Base-by-base conservation (phyloP, 2,797 vertebrate genomes). In the Macroramphosus scolopax region DNA sequence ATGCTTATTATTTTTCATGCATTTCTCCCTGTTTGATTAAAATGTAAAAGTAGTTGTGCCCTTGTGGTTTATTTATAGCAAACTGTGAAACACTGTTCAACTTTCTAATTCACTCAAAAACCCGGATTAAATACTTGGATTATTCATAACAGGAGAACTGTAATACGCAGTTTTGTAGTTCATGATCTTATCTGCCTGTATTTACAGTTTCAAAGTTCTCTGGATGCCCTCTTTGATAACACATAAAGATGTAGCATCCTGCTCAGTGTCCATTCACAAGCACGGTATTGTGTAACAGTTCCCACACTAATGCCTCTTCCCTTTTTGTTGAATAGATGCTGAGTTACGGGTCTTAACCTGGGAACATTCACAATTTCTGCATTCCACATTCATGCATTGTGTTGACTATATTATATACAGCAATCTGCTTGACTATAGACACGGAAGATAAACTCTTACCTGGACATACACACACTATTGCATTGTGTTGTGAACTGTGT, bases 271-370 rank as follows among this genome's bases (percentile, higher is more conserved):
- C 48, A 63, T 47, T 66, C 56, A 61, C 5, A 49, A 35, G 17
- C 8, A 25, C 50, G 36, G 17, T 47, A 51, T 63, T 45, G 66
- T 55, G 16, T 52, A 75, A 75, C 32, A 20, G 26, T 43, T 75
- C 58, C 61, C 62, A 61, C 52, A 38, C 44, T 22, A 31, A 33
- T 10, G 20, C 16, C 38, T 4, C 0, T 15, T 42, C 50, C 16
- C n/a, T 37, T 36, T 14, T 29, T 32, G 18, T 24, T 63, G 5
- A 68, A 47, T 45, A 58, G 28, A 43, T 22, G 35, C 18, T 49
- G 22, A 57, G 33, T 45, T 43, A 28, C n/a, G n/a, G n/a, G n/a
- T n/a, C n/a, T n/a, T n/a, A n/a, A n/a, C 28, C 17, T 39, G 31
- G 43, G 37, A 61, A 35, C 8, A 2, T 49, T 45, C 38, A 50